phyloP scores from a whole-genome alignment of 2,113 vertebrate species.

The Nansenia antarctica region DNA sequence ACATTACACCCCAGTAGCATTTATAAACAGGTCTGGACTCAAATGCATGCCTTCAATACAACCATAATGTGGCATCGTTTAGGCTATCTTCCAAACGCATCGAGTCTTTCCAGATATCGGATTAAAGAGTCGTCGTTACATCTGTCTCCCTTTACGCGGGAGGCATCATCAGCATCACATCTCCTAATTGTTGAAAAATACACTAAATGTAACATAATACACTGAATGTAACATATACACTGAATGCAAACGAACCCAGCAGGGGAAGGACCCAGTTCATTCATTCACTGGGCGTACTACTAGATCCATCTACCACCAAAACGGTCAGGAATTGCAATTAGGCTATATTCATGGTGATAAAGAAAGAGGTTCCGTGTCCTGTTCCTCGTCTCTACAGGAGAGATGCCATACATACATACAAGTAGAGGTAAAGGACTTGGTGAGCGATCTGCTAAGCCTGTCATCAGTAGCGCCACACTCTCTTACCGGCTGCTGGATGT shows the following conservation, averaged over 20 bases:
- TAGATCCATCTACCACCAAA: conserved; percentile 25
- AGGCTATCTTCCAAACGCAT: not conserved
- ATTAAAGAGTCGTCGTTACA: not conserved
- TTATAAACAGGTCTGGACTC: not conserved
- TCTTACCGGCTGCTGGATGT: conserved; percentile 77
- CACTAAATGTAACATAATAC: not conserved
- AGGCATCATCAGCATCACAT: not conserved
- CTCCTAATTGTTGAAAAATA: not conserved
- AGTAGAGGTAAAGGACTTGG: not conserved
- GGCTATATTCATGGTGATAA: too few species aligned
- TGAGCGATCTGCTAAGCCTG: not conserved
- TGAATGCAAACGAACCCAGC: not conserved
- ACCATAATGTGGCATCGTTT: conserved; percentile 26
- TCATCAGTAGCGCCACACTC: conserved; percentile 30
- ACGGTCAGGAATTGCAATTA: not conserved
- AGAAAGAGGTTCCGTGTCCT: too few species aligned
- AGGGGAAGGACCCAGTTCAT: not conserved
- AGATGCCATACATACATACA: not conserved
- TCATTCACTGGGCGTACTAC: not conserved
- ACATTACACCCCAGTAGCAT: conserved; percentile 34
- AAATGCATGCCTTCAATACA: conserved; percentile 28
- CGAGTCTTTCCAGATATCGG: too few species aligned
- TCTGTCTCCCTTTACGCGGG: not conserved
- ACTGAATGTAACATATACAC: too few species aligned
- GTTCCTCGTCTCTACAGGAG: too few species aligned